Evolutionary conservation across 2,797 vertebrate species (phyloP), one percentile per base, ranked within the genome.

Genomic region (Acropternis orthonyx): DNA sequence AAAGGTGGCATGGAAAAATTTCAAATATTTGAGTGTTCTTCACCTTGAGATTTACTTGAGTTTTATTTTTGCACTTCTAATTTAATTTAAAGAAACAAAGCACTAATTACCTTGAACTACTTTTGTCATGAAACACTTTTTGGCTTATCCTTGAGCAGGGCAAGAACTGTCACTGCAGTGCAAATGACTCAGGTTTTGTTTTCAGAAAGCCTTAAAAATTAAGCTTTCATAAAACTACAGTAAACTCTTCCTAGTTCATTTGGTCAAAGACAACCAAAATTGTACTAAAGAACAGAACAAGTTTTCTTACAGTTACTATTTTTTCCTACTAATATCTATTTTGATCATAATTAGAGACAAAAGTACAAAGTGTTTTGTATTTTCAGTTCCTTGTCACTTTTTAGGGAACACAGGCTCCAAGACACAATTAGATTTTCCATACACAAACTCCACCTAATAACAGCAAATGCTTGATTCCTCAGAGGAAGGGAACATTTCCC

Each of bases 71-170:
- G 95, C 65, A 92, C 94, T 98, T 96, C 94, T 94, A 96, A 95
- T 97, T 93, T 93, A 81, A 91, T 94, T 97, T 97, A 97, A 97
- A 96, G 90, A 97, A 97, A 97, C 91, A 94, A 93, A 96, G 97
- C 56, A 92, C 94, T 95, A 97, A 97, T 97, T 98, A 96, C 97
- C 98, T 98, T 98, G 98, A 98, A 98, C 97, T 98, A 97, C 95
- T 97, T 95, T 96, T 78, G 61, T 44, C 80, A 37, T 90, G 84
- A 95, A 97, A 95, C 62, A 88, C 73, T 94, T 95, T 93, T 94
- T 90, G 82, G 77, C 82, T 97, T 97, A 97, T 95, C 97, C 97
- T 98, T 97, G 96, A 95, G 63, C 71, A 97, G 95, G 94, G 74
- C 66, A 96, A 86, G 79, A 97, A 93, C 61, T 88, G 61, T 77